Percentiles rank a stretch among this genome's conserved stretches.
These are phyloP conservation scores for Philotrypesis tridentata DNA, from an alignment of 1,140 invertebrate species.

Conservation along the genomic window DNA sequence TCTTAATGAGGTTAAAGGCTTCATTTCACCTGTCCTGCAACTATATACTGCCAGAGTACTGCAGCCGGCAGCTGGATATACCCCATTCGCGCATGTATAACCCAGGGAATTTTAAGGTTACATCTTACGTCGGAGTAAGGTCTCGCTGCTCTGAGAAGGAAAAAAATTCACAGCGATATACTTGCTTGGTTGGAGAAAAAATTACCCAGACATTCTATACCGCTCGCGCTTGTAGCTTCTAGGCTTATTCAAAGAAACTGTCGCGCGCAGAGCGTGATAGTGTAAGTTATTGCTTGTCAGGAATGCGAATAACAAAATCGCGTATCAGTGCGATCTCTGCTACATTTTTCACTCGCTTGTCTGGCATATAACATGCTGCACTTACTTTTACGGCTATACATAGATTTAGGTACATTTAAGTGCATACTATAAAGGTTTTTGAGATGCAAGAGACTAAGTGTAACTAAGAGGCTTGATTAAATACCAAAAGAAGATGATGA, in stretches of 20 bases:
- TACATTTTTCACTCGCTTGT: background rate
- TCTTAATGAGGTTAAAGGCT: constrained; percentile 42
- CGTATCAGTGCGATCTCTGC: background rate
- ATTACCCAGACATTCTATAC: background rate
- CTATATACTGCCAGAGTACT: background rate
- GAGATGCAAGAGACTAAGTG: no score
- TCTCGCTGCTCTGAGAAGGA: background rate
- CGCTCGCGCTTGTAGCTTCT: background rate
- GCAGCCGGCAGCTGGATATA: no score
- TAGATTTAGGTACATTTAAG: no score
- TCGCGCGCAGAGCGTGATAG: background rate
- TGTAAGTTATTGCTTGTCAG: background rate
- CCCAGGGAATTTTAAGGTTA: background rate
- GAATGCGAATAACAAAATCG: background rate
- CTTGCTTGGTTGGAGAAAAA: background rate
- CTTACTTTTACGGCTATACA: no score
- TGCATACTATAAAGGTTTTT: no score
- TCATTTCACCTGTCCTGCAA: background rate
- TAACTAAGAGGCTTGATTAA: background rate
- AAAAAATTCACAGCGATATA: background rate
- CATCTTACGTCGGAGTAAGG: background rate
- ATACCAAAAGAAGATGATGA: no score
- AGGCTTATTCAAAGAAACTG: constrained; percentile 12
- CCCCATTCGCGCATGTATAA: no score
- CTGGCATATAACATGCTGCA: background rate